Evolutionary conservation across 2,113 vertebrate species (phyloP), one percentile per base, ranked within the genome.

Genomic region (Chascanopsetta lugubris): DNA sequence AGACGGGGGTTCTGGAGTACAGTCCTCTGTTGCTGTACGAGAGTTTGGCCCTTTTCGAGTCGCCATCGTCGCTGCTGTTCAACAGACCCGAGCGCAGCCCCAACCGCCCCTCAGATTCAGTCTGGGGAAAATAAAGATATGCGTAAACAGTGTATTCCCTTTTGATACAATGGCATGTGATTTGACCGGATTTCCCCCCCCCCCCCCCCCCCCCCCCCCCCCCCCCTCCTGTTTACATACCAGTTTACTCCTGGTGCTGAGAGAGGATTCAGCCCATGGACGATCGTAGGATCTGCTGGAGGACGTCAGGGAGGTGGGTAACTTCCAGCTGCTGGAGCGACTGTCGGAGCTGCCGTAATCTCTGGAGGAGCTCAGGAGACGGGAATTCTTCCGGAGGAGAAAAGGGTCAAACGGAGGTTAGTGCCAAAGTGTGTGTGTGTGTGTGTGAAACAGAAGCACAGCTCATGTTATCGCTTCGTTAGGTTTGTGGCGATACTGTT

Each of bases 1-100:
- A 92, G 91, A 92, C 87, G 24, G 93, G 6, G 11, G 86, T 88
- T 71, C 90, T 91, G 22, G 91, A 89, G 88, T 93, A 96, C 30
- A 94, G 91, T 42, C 92, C 82, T 87, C 92, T 88, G 62, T 89
- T 94, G 77, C 87, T 91, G 90, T 93, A 96, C 5, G 95, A 96
- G 48, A 99, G 90, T 83, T 98, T 98, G 84, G 95, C 95, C 86
- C 96, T 94, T 92, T 98, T 98, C 60, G 95, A 94, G 77, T 98
- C 95, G 7, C 91, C 93, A 73, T 99, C 95, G 67, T 92, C 93
- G 48, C 89, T 90, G 60, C 92, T 87, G 64, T 89, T 93, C 59
- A 94, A 92, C 17, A 95, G 84, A 82, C 94, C 92, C n/a, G 94
- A 92, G 64, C 92, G 92, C 21, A 93, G 87, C 79, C 95, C 94